Base-by-base conservation (phyloP, 2,113 vertebrate species). In the Ploceus nigricollis region DNA sequence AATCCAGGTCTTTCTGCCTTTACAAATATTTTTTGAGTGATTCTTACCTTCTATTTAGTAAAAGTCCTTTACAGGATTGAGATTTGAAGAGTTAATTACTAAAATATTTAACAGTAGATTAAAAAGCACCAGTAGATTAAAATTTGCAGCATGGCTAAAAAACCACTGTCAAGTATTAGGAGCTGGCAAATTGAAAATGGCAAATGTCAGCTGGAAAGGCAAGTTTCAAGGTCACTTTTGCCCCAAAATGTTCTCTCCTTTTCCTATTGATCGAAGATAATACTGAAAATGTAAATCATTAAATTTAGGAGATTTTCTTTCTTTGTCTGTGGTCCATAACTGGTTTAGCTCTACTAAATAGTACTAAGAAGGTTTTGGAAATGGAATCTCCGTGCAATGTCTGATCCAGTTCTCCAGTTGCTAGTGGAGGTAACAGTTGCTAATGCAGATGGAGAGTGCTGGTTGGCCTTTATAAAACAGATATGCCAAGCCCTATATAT, bases 361-460 rank as follows among this genome's bases (percentile, higher is more conserved):
- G 35, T 31, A 15, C 13, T 25, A 23, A 23, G 16, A 70, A 24
- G 12, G 11, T 84, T 79, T 80, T 53, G 35, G 27, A 35, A 82
- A 22, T 1, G 0, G 5, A 2, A 2, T 53, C 14, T 72, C 20
- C 2, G 1, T 56, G 24, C 18, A 28, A 3, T 5, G 3, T 53
- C 21, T 48, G 24, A 73, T 40, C 22, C 33, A 35, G 22, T 78
- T 54, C 33, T 56, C 22, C 20, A 15, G 20, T 7, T 45, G 23
- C 42, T 51, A 24, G 10, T 50, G 45, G 37, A 69, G 14, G 15
- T 56, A 39, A 7, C 28, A 75, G 23, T 23, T 64, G 24, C 24
- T 60, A 69, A n/a, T 18, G 6, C 31, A 45, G 44, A 23, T 17
- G 19, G 33, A 82, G 33, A 58, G 14, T 60, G 19, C 25, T 60